Conservation (phyloP, 2,113 vertebrate genomes). For the Capreolus pygargus region DNA sequence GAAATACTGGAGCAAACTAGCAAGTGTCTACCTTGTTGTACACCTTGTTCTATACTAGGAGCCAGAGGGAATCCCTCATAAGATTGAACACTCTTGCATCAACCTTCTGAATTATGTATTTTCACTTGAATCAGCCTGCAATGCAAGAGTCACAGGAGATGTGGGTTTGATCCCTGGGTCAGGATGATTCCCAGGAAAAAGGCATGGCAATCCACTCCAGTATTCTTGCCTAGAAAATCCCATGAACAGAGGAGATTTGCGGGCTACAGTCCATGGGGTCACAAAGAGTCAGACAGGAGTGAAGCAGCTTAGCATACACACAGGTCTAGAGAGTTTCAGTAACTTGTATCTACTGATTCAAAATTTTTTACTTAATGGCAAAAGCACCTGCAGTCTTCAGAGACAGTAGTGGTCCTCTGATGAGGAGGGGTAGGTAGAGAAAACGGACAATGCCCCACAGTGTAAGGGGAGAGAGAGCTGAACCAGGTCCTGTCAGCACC, state of each 20-base stretch:
- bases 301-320: not conserved
- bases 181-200: too few relatives aligned
- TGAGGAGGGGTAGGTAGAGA: not conserved
- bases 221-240: not conserved
- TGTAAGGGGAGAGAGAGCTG: not conserved
- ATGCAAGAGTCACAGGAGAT: not conserved
- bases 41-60: not conserved
- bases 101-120: not conserved
- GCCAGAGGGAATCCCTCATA: not conserved
- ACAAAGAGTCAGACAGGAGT: not conserved
- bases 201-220: not conserved
- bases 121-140: not conserved
- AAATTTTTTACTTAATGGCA: not conserved
- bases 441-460: too few relatives aligned
- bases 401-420: not conserved
- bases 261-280: not conserved
- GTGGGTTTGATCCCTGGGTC: not conserved
- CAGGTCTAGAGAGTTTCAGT: not conserved
- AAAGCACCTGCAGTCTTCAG: not conserved
- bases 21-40: not conserved
- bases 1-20: not conserved
- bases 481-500: rapidly evolving
- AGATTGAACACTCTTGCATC: not conserved
- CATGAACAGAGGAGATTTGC: not conserved
- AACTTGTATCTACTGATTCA: not conserved